A percentile compares a stretch with the other conserved stretches of the same genome.
These are phyloP conservation scores for Dryobotodes eremita DNA, from an alignment of 2,888 invertebrate genomes.

Conservation along the genomic window DNA sequence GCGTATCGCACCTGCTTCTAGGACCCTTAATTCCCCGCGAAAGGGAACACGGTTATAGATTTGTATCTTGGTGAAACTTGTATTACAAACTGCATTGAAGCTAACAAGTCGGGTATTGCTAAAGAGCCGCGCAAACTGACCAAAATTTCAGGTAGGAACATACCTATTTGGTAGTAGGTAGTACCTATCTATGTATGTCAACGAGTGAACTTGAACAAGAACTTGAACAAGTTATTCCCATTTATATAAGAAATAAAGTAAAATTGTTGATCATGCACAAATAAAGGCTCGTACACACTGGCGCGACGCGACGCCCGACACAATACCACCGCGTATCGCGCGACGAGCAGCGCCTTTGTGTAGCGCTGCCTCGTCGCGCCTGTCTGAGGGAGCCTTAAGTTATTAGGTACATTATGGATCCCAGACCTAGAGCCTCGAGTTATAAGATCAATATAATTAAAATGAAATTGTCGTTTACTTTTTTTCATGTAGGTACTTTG, in stretches of 20 bases:
- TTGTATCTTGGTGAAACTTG: conserved; percentile 33
- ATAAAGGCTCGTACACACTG: no score
- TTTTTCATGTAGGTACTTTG: no score
- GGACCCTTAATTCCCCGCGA: conserved; percentile 3
- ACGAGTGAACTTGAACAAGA: background rate
- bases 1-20: no score
- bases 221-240: no score
- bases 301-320: no score
- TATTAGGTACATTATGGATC: no score
- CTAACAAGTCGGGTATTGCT: conserved; percentile 20
- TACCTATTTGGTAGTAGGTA: background rate
- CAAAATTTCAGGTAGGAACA: background rate
- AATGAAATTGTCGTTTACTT: no score
- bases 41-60: conserved; percentile 35
- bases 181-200: background rate
- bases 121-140: conserved; percentile 1
- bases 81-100: conserved; percentile 20
- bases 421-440: background rate
- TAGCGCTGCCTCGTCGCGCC: no score
- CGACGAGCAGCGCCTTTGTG: no score
- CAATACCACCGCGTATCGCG: no score
- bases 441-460: background rate
- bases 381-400: no score
- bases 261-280: background rate
- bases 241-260: background rate